A percentile compares a stretch with the other conserved stretches of the same genome.
These are phyloP conservation scores for Heliothis subflexa DNA, from an alignment of 1,140 invertebrate genomes.

Conservation along the genomic window DNA sequence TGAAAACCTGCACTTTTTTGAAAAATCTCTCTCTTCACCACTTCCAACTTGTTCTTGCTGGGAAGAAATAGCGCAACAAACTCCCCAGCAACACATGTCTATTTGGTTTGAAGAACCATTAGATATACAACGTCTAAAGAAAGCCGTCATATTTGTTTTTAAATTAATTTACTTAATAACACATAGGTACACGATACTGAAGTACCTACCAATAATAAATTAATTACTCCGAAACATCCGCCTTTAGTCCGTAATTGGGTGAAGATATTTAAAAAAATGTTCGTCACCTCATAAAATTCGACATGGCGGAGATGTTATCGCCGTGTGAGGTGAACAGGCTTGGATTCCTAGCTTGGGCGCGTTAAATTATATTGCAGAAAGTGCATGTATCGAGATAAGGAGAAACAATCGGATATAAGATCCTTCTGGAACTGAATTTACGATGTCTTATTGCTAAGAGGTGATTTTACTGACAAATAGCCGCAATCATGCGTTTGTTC, in stretches of 20 bases:
- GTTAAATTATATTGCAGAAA: conserved; percentile 18
- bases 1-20: too few species aligned
- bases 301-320: conserved; percentile 27
- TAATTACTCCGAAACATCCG: neutral
- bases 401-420: neutral
- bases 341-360: conserved; percentile 23
- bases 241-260: conserved; percentile 5
- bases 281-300: conserved; percentile 38
- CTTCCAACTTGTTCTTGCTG: too few species aligned
- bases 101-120: too few species aligned
- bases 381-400: conserved; percentile 11
- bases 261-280: conserved; percentile 23
- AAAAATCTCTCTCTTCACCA: too few species aligned
- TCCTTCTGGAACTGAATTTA: neutral
- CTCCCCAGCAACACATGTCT: too few species aligned
- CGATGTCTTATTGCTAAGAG: neutral
- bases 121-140: too few species aligned
- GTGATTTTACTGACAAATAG: conserved; percentile 31
- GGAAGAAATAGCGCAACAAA: too few species aligned
- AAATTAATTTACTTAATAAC: too few species aligned
- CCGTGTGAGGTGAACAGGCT: conserved; percentile 34
- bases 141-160: too few species aligned
- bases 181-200: neutral
- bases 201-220: neutral
- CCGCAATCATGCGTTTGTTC: conserved; percentile 4